Percentiles rank a stretch among this genome's conserved stretches.
Evolutionary conservation across 2,113 vertebrate genomes (phyloP).

Genomic region (Rana temporaria): DNA sequence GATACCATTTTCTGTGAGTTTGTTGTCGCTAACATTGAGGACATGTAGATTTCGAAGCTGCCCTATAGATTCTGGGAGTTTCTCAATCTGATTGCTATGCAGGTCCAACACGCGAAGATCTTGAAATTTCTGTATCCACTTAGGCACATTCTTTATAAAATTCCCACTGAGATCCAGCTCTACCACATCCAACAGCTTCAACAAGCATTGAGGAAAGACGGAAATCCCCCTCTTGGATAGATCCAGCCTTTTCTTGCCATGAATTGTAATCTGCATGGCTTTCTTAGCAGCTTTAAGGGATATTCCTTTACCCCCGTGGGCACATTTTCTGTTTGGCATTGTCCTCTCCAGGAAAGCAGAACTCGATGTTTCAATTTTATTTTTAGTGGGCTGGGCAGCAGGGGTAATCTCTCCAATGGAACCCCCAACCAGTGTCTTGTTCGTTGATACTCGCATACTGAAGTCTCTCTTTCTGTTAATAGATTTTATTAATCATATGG

Average conservation of each 20-base stretch:
- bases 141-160: conserved; percentile 82
- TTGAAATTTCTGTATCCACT: conserved; percentile 78
- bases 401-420: no score
- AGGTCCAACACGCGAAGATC: conserved; percentile 87
- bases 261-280: conserved; percentile 75
- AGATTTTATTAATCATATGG: no score
- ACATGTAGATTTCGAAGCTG: conserved; percentile 75
- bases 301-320: conserved; percentile 80
- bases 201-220: conserved; percentile 85
- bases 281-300: conserved; percentile 86
- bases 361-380: no score
- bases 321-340: conserved; percentile 71
- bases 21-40: conserved; percentile 93
- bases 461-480: no score
- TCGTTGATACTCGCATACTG: no score
- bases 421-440: no score
- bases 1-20: conserved; percentile 74
- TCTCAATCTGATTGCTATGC: conserved; percentile 90
- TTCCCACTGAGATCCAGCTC: conserved; percentile 94
- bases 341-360: no score
- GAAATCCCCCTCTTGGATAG: conserved; percentile 91
- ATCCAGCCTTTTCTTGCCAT: conserved; percentile 83
- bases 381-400: no score
- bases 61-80: conserved; percentile 80
- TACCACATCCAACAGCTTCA: conserved; percentile 82